These are phyloP conservation scores for Drosophila nr. fundita DNA, from an alignment of 2,888 invertebrate species.

Conservation along the genomic window DNA sequence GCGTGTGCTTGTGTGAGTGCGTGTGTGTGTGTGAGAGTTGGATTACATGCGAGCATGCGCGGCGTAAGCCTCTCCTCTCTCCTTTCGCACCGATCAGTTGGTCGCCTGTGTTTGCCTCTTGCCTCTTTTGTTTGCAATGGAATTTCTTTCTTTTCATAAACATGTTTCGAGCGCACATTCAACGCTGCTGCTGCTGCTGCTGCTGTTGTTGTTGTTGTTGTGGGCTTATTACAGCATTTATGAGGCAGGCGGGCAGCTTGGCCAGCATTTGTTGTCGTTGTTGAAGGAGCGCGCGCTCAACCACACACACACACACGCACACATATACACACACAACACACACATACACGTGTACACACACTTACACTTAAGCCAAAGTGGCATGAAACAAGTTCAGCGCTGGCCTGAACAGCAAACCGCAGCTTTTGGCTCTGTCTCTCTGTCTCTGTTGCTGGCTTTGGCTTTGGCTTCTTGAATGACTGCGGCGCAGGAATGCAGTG, in stretches of 20 bases:
- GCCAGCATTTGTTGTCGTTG: constrained; percentile 43
- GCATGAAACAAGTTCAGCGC: constrained; percentile 73
- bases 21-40: constrained; percentile 31
- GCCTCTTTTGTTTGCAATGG: constrained; percentile 77
- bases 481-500: constrained; percentile 75
- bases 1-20: constrained; percentile 3
- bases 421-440: constrained; percentile 20
- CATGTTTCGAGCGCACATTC: constrained; percentile 67
- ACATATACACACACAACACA: constrained; percentile 19
- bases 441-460: constrained; percentile 23
- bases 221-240: constrained; percentile 78
- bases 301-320: constrained; percentile 38
- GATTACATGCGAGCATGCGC: constrained; percentile 69
- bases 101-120: constrained; percentile 20
- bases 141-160: constrained; percentile 82
- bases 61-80: constrained; percentile 52
- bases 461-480: constrained; percentile 72
- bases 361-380: constrained; percentile 67
- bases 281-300: constrained; percentile 62
- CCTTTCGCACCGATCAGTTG: constrained; percentile 54
- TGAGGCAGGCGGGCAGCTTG: constrained; percentile 53
- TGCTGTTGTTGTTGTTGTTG: constrained; percentile 47
- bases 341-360: constrained; percentile 13
- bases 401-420: constrained; percentile 25
- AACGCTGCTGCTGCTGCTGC: constrained; percentile 31